Evolutionary conservation across 2,797 vertebrate genomes (phyloP).

Genomic region (Anabas testudineus): DNA sequence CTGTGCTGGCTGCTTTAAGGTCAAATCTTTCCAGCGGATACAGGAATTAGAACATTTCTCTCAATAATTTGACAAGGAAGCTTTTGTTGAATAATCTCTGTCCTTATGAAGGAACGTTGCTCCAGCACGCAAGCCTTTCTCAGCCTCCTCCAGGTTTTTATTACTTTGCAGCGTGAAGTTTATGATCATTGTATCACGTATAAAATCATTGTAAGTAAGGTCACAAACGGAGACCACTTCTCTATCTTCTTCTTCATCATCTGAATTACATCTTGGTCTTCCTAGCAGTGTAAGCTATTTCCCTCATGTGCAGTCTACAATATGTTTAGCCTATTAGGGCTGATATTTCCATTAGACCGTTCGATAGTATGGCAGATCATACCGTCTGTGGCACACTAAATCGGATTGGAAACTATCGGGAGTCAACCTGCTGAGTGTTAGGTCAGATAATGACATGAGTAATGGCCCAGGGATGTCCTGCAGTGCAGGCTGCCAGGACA

Average conservation of each 20-base stretch:
- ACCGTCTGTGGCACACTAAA: background rate
- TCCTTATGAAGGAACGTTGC: conserved; percentile 7
- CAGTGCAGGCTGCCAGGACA: conserved; percentile 30
- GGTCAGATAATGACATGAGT: conserved; percentile 25
- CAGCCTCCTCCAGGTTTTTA: background rate
- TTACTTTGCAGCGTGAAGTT: background rate
- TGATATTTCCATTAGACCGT: conserved; percentile 23
- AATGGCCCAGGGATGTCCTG: conserved; percentile 23
- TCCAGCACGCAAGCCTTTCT: background rate
- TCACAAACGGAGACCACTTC: background rate
- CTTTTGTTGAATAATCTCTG: conserved; percentile 14
- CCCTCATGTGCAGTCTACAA: background rate
- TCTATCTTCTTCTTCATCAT: conserved; percentile 1
- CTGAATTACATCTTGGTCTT: background rate
- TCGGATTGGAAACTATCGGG: conserved; percentile 13
- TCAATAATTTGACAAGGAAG: conserved; percentile 20
- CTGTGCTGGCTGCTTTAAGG: conserved; percentile 41
- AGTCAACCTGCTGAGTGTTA: conserved; percentile 22
- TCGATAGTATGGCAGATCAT: background rate
- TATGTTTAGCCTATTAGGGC: conserved; percentile 16
- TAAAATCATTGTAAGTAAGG: background rate
- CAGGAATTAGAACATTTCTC: conserved; percentile 4
- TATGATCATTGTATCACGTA: too few relatives aligned
- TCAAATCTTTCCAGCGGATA: conserved; percentile 65
- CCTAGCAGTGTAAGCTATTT: background rate